Base-by-base conservation (phyloP, 2,888 invertebrate species). In the Elysia crispata region DNA sequence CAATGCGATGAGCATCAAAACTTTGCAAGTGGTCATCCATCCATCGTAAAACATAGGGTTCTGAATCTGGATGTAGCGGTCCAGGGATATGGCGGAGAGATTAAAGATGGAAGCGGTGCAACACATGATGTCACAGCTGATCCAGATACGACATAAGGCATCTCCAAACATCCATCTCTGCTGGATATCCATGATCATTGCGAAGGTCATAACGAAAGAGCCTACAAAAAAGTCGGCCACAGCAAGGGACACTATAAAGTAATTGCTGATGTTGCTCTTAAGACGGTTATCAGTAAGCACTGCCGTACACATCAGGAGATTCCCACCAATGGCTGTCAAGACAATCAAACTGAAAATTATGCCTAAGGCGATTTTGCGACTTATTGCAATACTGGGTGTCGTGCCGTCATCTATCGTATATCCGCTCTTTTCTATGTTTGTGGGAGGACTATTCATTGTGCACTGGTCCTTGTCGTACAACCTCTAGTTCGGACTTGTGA, bases 121-220 rank as follows among this genome's bases (percentile, higher is more conserved):
- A 93, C 98, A 98, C 97, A 99, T 98, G 90, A 99, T 98, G 94
- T 99, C 99, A 93, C 98, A 98, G 76, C 98, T 98, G 88, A 99
- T 97, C 98, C 98, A 99, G 77, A 98, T 97, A 94, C 98, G 97
- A 94, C 98, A 98, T 94, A 98, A 97, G 92, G 96, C 95, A 83
- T 96, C 95, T 41, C 98, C 98, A 92, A 99, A 99, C 89, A 97
- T 95, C 99, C 99, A 99, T 93, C 97, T 96, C 92, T 98, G 98
- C 86, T 97, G 94, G 50, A 99, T 94, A 93, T 99, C 99, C 93
- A 99, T 98, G 90, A 97, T 97, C 77, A 98, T 97, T 80, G 99
- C 98, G 91, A 99, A 98, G 67, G 98, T 97, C 99, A 99, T 99
- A 88, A 99, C 98, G 89, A 98, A 95, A 79, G 97, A 95, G 77